Evolutionary conservation across 1,140 invertebrate species (phyloP), one percentile per base, ranked within the genome.

Genomic region (Eriosoma lanigerum): DNA sequence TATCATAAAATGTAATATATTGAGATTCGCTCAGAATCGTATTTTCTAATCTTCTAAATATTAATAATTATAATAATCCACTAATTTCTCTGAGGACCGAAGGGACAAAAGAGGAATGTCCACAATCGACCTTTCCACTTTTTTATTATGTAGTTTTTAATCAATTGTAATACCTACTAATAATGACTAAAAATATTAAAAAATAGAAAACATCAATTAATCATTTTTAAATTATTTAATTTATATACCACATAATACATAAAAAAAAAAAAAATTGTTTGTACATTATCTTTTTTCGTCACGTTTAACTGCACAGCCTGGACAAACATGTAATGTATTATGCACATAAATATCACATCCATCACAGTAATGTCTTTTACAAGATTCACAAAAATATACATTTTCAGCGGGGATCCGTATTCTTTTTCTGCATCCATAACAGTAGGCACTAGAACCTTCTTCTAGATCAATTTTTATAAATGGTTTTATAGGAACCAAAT

Each of bases 311-410:
- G 94, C 91, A 89, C 97, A 99, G 32, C 95, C 96, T 24, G 96
- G 96, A 88, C 97, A 99, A 13, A 93, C 93, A 86, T 98, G 96
- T 46, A 98, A 86, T 3, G 93, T 93, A 82, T 96, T 94, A 83
- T 98, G 95, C 73, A 98, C 92, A 85, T 97, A 96, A 80, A 96
- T 89, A 87, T 98, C 97, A 88, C 97, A 99, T 85, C 98, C 96
- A 81, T 96, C 88, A 85, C 97, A 99, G 86, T 94, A 98, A 50
- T 89, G 86, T 83, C 93, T 90, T 0, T 86, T 84, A 86, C 97
- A 99, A 58, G 89, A 90, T 52, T 88, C 88, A 87, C 97, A 99
- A 62, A 90, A 50, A 80, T 68, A 81, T 5, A 80, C 73, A 44
- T 54, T 50, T 72, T 80, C 81, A 9, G 64, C 26, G 17, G 50